Base-by-base conservation (phyloP, 2,113 vertebrate genomes). In the Indicator indicator region DNA sequence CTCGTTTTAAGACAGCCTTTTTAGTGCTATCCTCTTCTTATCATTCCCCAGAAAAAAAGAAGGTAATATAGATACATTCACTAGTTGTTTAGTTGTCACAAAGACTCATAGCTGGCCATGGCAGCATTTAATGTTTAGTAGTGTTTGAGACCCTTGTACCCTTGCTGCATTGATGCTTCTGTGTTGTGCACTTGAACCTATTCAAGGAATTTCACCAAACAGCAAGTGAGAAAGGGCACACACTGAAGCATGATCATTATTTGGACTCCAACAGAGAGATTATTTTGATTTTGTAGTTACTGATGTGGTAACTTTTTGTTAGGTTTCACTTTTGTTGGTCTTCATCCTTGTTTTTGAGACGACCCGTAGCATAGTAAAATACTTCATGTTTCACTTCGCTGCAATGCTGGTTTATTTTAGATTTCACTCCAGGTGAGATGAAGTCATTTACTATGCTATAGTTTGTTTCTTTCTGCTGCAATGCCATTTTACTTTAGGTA, bases 31-130 rank as follows among this genome's bases (percentile, higher is more conserved):
- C 6, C 6, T 63, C 24, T 38, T 52, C 6, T 67, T 26, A 11
- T 26, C 42, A 33, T 70, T 9, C 8, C 11, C 5, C 5, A 24
- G 50, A 10, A 1, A 44, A 44, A 7, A 48, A 24, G 24, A 30
- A 20, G 50, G 17, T 16, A 38, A 20, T 52, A 13, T 16, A 42
- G 30, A 9, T 26, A 1, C 8, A 3, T 72, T 69, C 9, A 3
- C 8, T 58, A 6, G 7, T n/a, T 30, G 4, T n/a, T 48, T 48
- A 21, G 9, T 18, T 78, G 9, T 67, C 44, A 8, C 2, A 33
- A 62, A 48, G 16, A 18, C n/a, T 42, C 4, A 0, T 2, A 11
- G 28, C 9, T 69, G 54, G 16, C 40, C 0, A 0, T 32, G 26
- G 4, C 28, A 33, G 6, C 1, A 3, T 10, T 60, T 38, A 48